phyloP scores from a whole-genome alignment of 2,113 vertebrate species.

The Embiotoca jacksoni region DNA sequence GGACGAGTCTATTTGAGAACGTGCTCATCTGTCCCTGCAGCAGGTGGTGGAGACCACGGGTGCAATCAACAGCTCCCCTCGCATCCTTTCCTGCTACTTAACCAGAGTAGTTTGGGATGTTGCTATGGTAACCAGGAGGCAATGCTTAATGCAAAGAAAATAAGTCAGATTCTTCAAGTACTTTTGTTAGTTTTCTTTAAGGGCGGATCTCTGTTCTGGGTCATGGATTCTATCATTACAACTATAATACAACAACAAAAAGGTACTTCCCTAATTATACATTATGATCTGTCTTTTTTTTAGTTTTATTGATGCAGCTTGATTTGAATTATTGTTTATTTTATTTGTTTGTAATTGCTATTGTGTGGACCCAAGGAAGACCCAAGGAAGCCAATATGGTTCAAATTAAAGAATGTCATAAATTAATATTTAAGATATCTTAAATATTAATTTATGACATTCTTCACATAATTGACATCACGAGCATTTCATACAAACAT shows the following conservation, averaged over 20 bases:
- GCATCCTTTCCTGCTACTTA: neutral
- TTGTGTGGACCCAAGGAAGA: too few relatives aligned
- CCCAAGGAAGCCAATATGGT: too few relatives aligned
- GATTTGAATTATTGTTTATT: too few relatives aligned
- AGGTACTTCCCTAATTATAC: neutral
- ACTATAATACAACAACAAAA: too few relatives aligned
- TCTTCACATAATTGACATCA: neutral
- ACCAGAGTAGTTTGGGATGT: neutral
- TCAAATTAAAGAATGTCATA: neutral
- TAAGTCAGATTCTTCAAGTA: neutral
- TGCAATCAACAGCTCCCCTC: neutral
- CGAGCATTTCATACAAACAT: neutral
- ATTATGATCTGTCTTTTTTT: too few relatives aligned
- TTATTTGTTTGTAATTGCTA: too few relatives aligned
- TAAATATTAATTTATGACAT: too few relatives aligned
- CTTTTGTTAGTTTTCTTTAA: neutral
- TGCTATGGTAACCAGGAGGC: constrained; percentile 22
- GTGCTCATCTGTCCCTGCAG: too few relatives aligned
- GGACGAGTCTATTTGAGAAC: too few relatives aligned
- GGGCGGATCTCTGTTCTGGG: neutral
- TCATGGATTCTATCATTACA: neutral
- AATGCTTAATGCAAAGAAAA: neutral
- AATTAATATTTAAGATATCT: neutral
- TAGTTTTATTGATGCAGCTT: too few relatives aligned
- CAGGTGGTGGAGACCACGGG: neutral